Percentiles rank a stretch among this genome's conserved stretches.
Conservation (phyloP, 2,113 vertebrate species). For the Cairina moschata region DNA sequence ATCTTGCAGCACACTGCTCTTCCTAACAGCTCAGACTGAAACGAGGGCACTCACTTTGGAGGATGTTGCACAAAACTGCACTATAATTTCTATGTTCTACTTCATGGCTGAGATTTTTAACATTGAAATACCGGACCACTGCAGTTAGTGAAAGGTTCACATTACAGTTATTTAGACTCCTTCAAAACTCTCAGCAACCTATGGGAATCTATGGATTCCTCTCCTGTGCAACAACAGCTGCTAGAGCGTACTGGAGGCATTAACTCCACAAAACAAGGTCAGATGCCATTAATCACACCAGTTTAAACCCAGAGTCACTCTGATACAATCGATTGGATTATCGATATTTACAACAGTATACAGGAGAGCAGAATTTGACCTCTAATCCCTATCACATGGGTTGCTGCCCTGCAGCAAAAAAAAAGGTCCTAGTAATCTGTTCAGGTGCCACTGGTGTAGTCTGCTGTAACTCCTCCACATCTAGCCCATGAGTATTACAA, state of each 20-base stretch:
- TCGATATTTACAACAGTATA: conserved; percentile 32
- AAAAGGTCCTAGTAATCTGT: neutral
- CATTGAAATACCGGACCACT: neutral
- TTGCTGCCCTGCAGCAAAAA: conserved; percentile 32
- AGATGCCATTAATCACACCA: conserved; percentile 34
- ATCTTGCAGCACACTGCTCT: neutral
- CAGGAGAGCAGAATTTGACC: conserved; percentile 33
- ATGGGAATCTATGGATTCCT: neutral
- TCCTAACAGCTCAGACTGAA: neutral
- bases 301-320: conserved; percentile 42
- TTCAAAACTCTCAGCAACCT: neutral
- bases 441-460: neutral
- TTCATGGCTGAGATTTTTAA: neutral
- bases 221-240: neutral
- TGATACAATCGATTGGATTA: conserved; percentile 44
- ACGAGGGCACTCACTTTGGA: neutral
- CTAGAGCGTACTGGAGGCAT: neutral
- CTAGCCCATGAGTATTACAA: neutral
- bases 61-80: neutral
- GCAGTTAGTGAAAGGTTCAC: neutral
- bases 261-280: conserved; percentile 49
- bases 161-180: neutral
- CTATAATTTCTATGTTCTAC: neutral
- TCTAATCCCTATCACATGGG: conserved; percentile 10
- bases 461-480: conserved; percentile 2